Evolutionary conservation across 2,888 invertebrate species (phyloP).

Genomic region (Rhopalosiphum nymphaeae): DNA sequence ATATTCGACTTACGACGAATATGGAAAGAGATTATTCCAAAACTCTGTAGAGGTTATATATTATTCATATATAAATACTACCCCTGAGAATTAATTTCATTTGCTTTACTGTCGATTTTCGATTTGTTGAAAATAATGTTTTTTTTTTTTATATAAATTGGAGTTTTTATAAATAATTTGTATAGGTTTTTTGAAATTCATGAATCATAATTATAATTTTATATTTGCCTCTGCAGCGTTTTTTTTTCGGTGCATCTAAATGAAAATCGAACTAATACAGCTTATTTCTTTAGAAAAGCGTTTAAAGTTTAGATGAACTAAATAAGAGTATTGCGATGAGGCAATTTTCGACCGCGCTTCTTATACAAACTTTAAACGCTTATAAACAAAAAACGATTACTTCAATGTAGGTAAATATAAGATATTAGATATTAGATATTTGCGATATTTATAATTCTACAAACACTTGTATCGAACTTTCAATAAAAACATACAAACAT

Average conservation of each 20-base stretch:
- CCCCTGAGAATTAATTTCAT: neutral
- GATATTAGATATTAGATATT: too few relatives aligned
- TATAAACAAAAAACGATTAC: neutral
- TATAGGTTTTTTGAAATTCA: neutral
- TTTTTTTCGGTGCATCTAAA: neutral
- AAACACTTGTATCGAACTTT: neutral
- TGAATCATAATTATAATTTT: neutral
- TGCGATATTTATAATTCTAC: neutral
- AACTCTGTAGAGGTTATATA: neutral
- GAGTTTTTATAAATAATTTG: neutral
- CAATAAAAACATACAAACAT: neutral
- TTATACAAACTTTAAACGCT: neutral
- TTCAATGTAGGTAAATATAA: neutral
- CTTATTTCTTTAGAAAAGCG: neutral
- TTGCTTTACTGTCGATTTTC: neutral
- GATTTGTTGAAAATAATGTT: neutral
- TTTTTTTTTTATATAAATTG: neutral
- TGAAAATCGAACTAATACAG: neutral
- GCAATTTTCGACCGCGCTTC: neutral
- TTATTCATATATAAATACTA: neutral
- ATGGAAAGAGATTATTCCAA: neutral
- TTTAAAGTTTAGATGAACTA: neutral
- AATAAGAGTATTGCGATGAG: neutral
- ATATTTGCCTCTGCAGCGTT: neutral
- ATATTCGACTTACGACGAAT: neutral